Conservation (phyloP, 2,113 vertebrate genomes). For the Lipophrys pholis region DNA sequence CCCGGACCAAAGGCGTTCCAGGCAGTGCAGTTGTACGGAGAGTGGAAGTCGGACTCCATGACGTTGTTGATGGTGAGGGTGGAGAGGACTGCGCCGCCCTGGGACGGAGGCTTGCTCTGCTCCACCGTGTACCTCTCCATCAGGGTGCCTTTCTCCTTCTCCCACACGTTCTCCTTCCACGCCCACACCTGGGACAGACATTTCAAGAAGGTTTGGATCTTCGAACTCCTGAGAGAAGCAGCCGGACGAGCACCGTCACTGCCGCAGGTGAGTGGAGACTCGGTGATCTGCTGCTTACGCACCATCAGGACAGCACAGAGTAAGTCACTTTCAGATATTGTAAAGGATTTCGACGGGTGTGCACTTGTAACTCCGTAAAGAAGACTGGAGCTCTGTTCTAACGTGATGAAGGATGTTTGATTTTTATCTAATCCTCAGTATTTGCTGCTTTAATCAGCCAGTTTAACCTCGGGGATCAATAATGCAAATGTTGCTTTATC, state of each 20-base stretch:
- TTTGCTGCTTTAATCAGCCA: slow-evolving; percentile 21
- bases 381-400: slow-evolving; percentile 7
- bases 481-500: slow-evolving; percentile 55
- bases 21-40: slow-evolving; percentile 96
- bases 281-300: too few relatives aligned
- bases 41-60: slow-evolving; percentile 95
- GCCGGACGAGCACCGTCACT: too few relatives aligned
- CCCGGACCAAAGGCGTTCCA: slow-evolving; percentile 95
- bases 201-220: too few relatives aligned
- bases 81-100: slow-evolving; percentile 89
- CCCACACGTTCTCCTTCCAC: slow-evolving; percentile 96
- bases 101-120: slow-evolving; percentile 84
- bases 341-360: too few relatives aligned
- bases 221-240: too few relatives aligned
- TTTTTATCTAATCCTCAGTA: slow-evolving; percentile 46
- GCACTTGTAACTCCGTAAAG: background rate
- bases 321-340: too few relatives aligned
- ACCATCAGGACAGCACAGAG: too few relatives aligned
- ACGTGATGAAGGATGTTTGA: slow-evolving; percentile 22
- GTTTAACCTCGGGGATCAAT: slow-evolving; percentile 55
- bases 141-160: slow-evolving; percentile 89
- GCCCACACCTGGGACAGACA: slow-evolving; percentile 89
- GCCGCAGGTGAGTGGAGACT: too few relatives aligned
- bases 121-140: slow-evolving; percentile 95
- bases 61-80: slow-evolving; percentile 96